Base-by-base conservation (phyloP, 2,113 vertebrate species). In the Pyrgilauda ruficollis region DNA sequence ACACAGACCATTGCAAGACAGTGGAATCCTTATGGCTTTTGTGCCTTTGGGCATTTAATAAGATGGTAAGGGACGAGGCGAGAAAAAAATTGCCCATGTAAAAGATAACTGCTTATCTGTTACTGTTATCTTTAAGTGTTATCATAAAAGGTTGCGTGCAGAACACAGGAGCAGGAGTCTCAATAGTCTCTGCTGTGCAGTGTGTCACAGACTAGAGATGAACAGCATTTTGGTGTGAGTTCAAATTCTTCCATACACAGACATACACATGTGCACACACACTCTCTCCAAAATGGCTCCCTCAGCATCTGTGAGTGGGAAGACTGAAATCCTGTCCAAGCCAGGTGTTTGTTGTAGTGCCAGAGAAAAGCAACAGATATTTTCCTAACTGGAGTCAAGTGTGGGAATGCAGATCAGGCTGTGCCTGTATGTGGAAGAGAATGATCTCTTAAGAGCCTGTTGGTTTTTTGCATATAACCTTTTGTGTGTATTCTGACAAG, bases 301-400 rank as follows among this genome's bases (percentile, higher is more conserved):
- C 62, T 78, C 33, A 28, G 78, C 79, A 84, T 66, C 80, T 77
- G 2, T 28, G 69, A 89, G 79, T 93, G 84, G 89, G 91, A 95
- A 88, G 88, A 67, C 49, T 63, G 46, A 85, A 90, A 81, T 61
- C 58, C 84, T 62, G 69, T 93, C 90, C 84, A 96, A 95, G 22
- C 82, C 95, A 96, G 96, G 93, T 97, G 95, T 95, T 96, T 95
- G 90, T 93, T 95, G 79, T 75, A 39, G 39, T 94, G 93, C 96
- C 94, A 96, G 84, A 94, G 66, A 10, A 74, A 73, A 96, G 75
- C 93, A 87, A 73, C 52, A 89, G 73, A 79, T 69, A 92, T 79
- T 90, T 93, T 83, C 72, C 70, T 63, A 82, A 23, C 64, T 86
- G 35, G 33, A 87, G 27, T 88, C 37, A 78, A 80, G 68, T 95